These are phyloP conservation scores for Oreotrochilus melanogaster DNA, from an alignment of 2,113 vertebrate genomes.

Conservation along the genomic window DNA sequence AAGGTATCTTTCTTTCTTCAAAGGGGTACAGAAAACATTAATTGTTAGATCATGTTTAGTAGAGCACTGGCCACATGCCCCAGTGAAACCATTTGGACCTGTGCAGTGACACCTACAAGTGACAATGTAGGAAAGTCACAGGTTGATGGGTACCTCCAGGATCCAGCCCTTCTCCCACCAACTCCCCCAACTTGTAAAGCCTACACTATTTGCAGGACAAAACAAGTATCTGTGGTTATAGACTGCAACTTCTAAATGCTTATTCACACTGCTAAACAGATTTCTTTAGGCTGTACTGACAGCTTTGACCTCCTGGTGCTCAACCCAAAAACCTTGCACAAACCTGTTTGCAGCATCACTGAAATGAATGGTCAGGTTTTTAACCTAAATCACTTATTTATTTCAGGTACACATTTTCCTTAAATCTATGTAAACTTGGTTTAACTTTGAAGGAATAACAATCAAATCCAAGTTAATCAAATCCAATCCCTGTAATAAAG, in stretches of 20 bases:
- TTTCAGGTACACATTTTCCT: neutral
- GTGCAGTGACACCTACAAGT: neutral
- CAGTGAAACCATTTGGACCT: neutral
- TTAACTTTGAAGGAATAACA: neutral
- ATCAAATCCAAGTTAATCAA: neutral
- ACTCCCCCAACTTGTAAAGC: neutral
- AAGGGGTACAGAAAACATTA: neutral
- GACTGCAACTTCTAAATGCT: neutral
- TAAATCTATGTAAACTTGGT: neutral
- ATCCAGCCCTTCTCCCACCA: neutral
- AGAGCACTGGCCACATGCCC: neutral
- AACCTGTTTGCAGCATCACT: neutral
- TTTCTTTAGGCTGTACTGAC: neutral
- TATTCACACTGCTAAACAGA: neutral
- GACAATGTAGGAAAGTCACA: rapidly evolving
- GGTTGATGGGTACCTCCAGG: neutral
- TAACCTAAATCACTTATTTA: neutral
- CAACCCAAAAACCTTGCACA: rapidly evolving
- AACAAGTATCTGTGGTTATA: neutral
- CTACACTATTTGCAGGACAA: neutral
- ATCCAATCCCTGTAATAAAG: neutral
- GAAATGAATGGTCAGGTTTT: rapidly evolving
- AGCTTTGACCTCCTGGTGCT: neutral
- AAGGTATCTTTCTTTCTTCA: neutral
- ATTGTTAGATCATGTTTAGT: neutral